Evolutionary conservation across 2,888 invertebrate genomes (phyloP), one percentile per base, ranked within the genome.

Genomic region (Parnassius orleans): DNA sequence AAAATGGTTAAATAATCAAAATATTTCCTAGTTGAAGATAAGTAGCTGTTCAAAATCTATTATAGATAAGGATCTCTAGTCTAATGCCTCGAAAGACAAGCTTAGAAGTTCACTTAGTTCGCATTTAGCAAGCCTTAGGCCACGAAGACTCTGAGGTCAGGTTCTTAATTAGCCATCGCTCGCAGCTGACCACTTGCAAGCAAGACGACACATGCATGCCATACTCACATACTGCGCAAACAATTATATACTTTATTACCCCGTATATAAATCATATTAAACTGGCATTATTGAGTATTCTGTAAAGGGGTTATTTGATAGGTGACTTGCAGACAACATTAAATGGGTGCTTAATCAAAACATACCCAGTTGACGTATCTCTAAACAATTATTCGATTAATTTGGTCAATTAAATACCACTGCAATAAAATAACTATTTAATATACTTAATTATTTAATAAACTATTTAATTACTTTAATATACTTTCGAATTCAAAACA

Each of bases 121-220:
- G 76, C 83, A 86, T 87, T 87, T 86, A 84, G 82, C 77, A 72
- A 75, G 83, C 83, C 86, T 82, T 77, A 82, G 74, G 72, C 83
- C 76, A 81, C 75, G 74, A 70, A 78, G 74, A 73, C 77, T 74
- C 77, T 81, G 87, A 84, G 88, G 88, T 86, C 81, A 80, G 78
- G 80, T 86, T 83, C 89, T 87, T 90, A 90, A 90, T 90, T 89
- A 88, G 84, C 85, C 81, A 84, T 86, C 87, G 80, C 83, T 81
- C 75, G 82, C 81, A 83, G 84, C 84, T 87, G 88, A 87, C 90
- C 90, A 80, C 86, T 84, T 73, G 76, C 80, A 81, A 83, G 81
- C 83, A 80, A 81, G 83, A 84, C 79, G 76, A 74, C 72, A 73
- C 68, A 66, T 70, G 67, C 69, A 68, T 66, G 72, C 69, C 7